Evolutionary conservation across 2,888 invertebrate species (phyloP).

Genomic region (Luffia ferchaultella): DNA sequence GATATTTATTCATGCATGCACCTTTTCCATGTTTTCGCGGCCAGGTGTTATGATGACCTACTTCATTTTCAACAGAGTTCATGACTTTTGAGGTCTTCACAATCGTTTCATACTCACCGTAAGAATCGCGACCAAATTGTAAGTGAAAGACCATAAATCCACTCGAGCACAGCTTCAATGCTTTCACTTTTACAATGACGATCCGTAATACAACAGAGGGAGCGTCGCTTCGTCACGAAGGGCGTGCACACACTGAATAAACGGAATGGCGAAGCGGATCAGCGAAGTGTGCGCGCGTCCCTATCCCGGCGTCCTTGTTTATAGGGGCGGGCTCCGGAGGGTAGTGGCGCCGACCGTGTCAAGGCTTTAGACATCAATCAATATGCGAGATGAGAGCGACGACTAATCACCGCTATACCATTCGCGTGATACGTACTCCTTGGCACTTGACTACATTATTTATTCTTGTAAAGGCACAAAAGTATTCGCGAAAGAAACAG

Average conservation of each 20-base stretch:
- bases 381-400: conserved; percentile 53
- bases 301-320: conserved; percentile 59
- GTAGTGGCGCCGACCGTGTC: conserved; percentile 40
- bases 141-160: neutral
- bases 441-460: too few species aligned
- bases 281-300: conserved; percentile 30
- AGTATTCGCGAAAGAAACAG: too few species aligned
- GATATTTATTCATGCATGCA: conserved; percentile 44
- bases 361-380: conserved; percentile 56
- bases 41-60: conserved; percentile 9
- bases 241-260: conserved; percentile 51
- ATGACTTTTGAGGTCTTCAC: neutral
- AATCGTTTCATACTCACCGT: neutral
- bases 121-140: neutral
- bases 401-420: conserved; percentile 25
- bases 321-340: conserved; percentile 53
- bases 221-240: conserved; percentile 11
- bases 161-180: conserved; percentile 5
- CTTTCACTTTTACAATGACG: conserved; percentile 30
- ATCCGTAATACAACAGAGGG: conserved; percentile 22
- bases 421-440: neutral
- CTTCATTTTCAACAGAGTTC: neutral
- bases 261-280: conserved; percentile 22
- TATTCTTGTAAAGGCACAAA: too few species aligned
- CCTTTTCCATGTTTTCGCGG: conserved; percentile 21